These are phyloP conservation scores for Hydroisotoma schaefferi DNA, from an alignment of 2,888 invertebrate genomes.

Conservation along the genomic window DNA sequence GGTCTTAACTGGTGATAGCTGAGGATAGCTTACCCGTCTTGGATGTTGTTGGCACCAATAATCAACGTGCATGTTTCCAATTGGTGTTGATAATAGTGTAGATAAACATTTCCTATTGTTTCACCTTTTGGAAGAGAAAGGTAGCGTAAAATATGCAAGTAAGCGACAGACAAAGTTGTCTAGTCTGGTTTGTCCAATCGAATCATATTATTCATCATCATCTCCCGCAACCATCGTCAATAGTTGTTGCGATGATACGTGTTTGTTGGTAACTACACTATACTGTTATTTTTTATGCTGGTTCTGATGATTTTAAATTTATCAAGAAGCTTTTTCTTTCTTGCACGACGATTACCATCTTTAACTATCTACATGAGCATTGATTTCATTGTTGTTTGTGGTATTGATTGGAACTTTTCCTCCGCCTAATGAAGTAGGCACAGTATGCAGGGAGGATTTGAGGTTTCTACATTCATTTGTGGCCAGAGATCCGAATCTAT, in stretches of 20 bases:
- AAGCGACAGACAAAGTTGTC: background rate
- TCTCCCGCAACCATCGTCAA: too few species aligned
- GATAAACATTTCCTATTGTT: slow-evolving; percentile 11
- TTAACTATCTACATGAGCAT: background rate
- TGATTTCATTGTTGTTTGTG: slow-evolving; percentile 1
- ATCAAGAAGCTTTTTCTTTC: too few species aligned
- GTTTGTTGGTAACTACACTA: too few species aligned
- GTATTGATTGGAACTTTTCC: background rate
- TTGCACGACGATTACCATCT: too few species aligned
- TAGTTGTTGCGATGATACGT: too few species aligned
- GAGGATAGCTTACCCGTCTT: too few species aligned
- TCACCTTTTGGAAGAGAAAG: background rate
- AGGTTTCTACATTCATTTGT: slow-evolving; percentile 34
- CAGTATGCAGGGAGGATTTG: slow-evolving; percentile 9
- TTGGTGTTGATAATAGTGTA: slow-evolving; percentile 2
- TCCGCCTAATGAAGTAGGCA: slow-evolving; percentile 4
- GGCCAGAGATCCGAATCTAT: slow-evolving; percentile 35
- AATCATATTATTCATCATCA: too few species aligned
- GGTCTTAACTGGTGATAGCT: too few species aligned
- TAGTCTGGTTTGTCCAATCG: too few species aligned
- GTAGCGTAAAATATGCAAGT: slow-evolving; percentile 10
- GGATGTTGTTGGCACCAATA: slow-evolving; percentile 40
- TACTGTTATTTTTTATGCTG: too few species aligned
- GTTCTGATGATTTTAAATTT: too few species aligned
- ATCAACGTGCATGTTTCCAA: slow-evolving; percentile 22